These are phyloP conservation scores for Harpagoxenus sublaevis DNA, from an alignment of 2,888 invertebrate species.

Conservation along the genomic window DNA sequence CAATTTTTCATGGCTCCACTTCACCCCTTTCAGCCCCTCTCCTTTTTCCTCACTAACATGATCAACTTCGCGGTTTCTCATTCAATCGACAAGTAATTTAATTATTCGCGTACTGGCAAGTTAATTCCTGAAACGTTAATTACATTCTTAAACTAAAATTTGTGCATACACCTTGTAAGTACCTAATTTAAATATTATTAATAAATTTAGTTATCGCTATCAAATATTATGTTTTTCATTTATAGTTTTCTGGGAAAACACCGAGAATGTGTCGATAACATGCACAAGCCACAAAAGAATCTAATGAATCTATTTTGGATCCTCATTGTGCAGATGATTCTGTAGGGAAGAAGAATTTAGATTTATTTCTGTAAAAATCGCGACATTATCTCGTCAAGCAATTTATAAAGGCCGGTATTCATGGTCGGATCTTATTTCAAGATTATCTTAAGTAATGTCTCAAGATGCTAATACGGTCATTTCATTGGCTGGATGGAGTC, in stretches of 20 bases:
- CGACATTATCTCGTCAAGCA: background rate
- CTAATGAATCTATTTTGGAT: background rate
- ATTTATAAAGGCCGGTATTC: too few species aligned
- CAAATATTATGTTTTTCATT: background rate
- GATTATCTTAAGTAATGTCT: too few species aligned
- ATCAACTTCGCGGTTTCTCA: background rate
- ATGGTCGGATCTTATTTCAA: too few species aligned
- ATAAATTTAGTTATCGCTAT: background rate
- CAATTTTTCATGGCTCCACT: slow-evolving; percentile 83
- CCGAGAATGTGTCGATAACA: background rate
- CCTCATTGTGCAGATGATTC: background rate
- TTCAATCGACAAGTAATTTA: slow-evolving; percentile 35
- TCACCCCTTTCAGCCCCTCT: slow-evolving; percentile 38
- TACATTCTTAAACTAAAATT: background rate
- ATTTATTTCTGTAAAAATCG: background rate
- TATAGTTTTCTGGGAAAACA: background rate
- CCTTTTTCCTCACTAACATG: background rate
- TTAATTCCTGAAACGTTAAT: slow-evolving; percentile 5
- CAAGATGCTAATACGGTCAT: too few species aligned
- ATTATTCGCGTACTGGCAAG: background rate
- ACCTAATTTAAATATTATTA: background rate
- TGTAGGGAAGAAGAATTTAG: background rate
- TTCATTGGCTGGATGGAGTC: too few species aligned
- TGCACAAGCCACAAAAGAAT: background rate
- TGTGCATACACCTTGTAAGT: background rate